phyloP scores from a whole-genome alignment of 2,888 invertebrate species.

The Drosophila paramelanica region DNA sequence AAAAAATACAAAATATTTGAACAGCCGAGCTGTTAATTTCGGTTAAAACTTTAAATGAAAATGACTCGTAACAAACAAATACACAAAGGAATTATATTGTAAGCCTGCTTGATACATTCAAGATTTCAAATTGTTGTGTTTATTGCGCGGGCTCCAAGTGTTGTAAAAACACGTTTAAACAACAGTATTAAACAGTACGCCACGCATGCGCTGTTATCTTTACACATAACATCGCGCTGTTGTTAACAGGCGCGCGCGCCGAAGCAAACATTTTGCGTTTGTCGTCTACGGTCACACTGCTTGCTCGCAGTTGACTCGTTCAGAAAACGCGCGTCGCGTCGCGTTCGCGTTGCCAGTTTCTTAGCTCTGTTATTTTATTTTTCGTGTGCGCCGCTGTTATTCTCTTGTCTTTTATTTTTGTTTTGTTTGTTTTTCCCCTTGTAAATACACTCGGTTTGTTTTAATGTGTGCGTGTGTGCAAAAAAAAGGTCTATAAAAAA shows the following conservation, averaged over 20 bases:
- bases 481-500: conserved; percentile 31
- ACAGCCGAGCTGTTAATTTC: neutral
- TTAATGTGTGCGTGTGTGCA: conserved; percentile 29
- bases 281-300: conserved; percentile 52
- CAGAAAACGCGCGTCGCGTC: conserved; percentile 75
- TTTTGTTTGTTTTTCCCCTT: conserved; percentile 11
- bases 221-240: conserved; percentile 37
- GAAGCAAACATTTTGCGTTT: conserved; percentile 41
- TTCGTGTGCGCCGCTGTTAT: conserved; percentile 44
- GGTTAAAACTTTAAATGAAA: neutral
- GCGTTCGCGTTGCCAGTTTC: conserved; percentile 65
- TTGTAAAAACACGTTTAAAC: conserved; percentile 14
- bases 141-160: conserved; percentile 21
- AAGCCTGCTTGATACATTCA: conserved; percentile 1
- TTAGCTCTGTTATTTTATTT: conserved; percentile 16
- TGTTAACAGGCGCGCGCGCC: conserved; percentile 54
- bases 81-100: neutral
- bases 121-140: neutral
- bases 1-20: conserved; percentile 5
- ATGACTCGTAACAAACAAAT: neutral
- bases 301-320: conserved; percentile 40
- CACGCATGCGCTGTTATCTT: conserved; percentile 68
- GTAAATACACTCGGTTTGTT: conserved; percentile 34
- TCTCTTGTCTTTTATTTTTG: conserved; percentile 31
- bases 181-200: conserved; percentile 53